Percentiles rank a stretch among this genome's conserved stretches.
Evolutionary conservation across 2,113 vertebrate species (phyloP).

Genomic region (Chaenogobius annularis): DNA sequence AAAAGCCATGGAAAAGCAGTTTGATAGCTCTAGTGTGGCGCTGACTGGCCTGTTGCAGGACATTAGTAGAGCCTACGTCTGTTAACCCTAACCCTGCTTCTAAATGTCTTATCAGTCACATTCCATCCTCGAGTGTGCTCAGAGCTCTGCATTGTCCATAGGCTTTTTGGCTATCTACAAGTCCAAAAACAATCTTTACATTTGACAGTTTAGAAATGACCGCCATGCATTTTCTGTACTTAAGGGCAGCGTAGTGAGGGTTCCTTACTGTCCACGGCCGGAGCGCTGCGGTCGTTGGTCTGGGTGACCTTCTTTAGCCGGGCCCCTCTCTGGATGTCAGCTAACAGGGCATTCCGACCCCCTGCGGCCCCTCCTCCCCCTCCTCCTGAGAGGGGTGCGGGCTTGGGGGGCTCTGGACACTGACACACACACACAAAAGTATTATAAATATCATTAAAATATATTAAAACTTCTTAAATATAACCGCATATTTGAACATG

Average conservation of each 20-base stretch:
- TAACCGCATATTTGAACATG: no score
- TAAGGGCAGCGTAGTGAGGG: background rate
- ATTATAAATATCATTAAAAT: background rate
- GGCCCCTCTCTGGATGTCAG: constrained; percentile 92
- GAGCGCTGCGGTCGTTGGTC: constrained; percentile 90
- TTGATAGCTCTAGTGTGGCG: no score
- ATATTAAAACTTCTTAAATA: background rate
- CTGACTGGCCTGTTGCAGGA: no score
- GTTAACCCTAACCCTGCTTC: background rate
- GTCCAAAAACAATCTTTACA: no score
- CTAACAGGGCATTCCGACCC: constrained; percentile 84
- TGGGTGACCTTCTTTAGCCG: constrained; percentile 86
- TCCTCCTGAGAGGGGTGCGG: constrained; percentile 56
- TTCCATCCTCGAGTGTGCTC: constrained; percentile 50
- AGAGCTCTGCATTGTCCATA: background rate
- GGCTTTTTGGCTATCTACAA: no score
- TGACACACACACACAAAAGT: constrained; percentile 40
- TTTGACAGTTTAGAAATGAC: no score
- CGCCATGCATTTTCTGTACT: no score
- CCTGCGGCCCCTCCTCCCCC: constrained; percentile 75
- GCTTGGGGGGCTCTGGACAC: constrained; percentile 57
- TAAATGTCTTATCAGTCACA: constrained; percentile 41
- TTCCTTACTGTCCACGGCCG: constrained; percentile 85
- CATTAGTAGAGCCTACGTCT: no score
- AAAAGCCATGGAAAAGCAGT: no score